phyloP scores from a whole-genome alignment of 2,888 invertebrate species.

The Leptarthrus brevirostris region DNA sequence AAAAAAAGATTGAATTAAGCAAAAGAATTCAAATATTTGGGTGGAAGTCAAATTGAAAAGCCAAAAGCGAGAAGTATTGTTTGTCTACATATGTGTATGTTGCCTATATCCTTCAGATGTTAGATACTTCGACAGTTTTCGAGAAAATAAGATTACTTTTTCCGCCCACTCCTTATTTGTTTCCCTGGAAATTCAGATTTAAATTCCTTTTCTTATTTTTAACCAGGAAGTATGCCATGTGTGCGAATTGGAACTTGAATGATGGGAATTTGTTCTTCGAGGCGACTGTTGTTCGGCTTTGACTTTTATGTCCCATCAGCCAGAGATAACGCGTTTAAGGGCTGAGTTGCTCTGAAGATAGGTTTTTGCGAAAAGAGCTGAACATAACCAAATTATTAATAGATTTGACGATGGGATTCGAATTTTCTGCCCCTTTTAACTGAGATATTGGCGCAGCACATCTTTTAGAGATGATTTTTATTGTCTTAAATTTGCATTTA shows the following conservation, averaged over 20 bases:
- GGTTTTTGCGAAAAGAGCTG: neutral
- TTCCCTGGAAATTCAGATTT: conserved; percentile 24
- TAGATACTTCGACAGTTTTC: conserved; percentile 28
- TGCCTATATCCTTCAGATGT: neutral
- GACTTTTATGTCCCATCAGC: neutral
- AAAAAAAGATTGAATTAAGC: conserved; percentile 46
- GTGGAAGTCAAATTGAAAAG: conserved; percentile 38
- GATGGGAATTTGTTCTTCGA: conserved; percentile 20
- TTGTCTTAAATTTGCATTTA: no score
- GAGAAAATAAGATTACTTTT: conserved; percentile 21
- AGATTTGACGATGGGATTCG: neutral
- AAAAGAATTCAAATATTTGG: conserved; percentile 46
- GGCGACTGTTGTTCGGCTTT: neutral
- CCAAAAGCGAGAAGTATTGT: conserved; percentile 42
- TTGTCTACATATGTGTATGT: neutral
- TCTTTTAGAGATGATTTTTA: no score
- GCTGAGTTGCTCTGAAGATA: neutral
- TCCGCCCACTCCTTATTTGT: neutral
- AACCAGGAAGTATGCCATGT: conserved; percentile 33
- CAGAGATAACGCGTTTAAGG: neutral
- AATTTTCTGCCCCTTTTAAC: neutral
- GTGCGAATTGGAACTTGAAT: conserved; percentile 6
- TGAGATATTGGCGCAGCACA: no score
- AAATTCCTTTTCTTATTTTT: conserved; percentile 19
- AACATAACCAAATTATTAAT: neutral